A percentile compares a stretch with the other conserved stretches of the same genome.
These are phyloP conservation scores for Tamias sibiricus DNA, from an alignment of 2,113 vertebrate genomes.

Conservation along the genomic window DNA sequence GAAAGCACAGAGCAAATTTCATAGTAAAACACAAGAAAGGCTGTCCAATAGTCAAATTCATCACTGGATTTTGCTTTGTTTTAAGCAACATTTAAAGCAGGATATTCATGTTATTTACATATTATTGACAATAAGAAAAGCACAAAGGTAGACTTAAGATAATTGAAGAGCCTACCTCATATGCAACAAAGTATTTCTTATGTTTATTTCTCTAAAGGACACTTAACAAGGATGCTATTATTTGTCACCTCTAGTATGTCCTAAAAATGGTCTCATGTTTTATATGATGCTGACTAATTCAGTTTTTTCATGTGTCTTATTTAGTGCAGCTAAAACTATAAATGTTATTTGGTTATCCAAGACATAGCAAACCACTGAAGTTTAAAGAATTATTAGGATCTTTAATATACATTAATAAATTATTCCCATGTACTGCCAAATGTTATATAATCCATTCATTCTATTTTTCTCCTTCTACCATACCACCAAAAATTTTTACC, in stretches of 20 bases:
- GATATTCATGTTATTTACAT: slow-evolving; percentile 36
- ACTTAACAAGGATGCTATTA: slow-evolving; percentile 26
- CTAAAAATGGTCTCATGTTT: not conserved
- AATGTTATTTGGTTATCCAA: slow-evolving; percentile 36
- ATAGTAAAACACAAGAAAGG: slow-evolving; percentile 54
- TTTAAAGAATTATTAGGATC: not conserved
- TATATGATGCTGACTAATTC: not conserved
- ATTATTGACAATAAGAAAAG: slow-evolving; percentile 19
- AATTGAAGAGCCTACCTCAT: slow-evolving; percentile 24
- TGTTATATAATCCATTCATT: not conserved
- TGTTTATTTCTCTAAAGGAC: not conserved
- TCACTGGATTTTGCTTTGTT: not conserved
- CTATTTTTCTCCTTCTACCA: not conserved
- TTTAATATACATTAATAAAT: slow-evolving; percentile 42
- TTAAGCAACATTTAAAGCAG: slow-evolving; percentile 40
- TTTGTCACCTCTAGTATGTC: not conserved
- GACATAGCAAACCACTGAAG: not conserved
- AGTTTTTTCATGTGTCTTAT: not conserved
- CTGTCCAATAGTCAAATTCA: slow-evolving; percentile 50
- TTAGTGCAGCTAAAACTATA: slow-evolving; percentile 41
- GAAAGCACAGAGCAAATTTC: slow-evolving; percentile 47
- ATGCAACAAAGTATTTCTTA: slow-evolving; percentile 17
- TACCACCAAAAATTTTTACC: not conserved
- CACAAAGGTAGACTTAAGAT: slow-evolving; percentile 38
- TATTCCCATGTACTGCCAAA: slow-evolving; percentile 1